Base-by-base conservation (phyloP, 2,888 invertebrate genomes). In the Eupeodes luniger region DNA sequence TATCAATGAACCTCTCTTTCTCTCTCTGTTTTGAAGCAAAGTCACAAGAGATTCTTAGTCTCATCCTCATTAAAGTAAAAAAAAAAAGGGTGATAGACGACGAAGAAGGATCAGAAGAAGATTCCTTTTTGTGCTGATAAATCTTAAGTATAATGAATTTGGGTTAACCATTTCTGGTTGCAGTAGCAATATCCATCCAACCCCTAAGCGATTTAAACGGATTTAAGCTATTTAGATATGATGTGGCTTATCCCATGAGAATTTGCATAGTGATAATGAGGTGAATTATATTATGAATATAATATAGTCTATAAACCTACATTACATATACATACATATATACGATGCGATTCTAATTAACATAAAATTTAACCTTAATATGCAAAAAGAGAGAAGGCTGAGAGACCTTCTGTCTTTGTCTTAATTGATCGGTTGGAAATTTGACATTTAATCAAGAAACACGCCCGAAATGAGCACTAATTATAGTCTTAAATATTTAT, bases 71-170 rank as follows among this genome's bases (percentile, higher is more conserved):
- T 9, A 40, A 9, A 9, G 40, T 40, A 4, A 40, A 40, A 4
- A 40, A 40, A 10, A 40, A 67, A 55, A 40, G 67, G 53, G 14
- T 49, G 9, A 40, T 27, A 27, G 9, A 40, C 40, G 40, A 40
- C 40, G 40, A 40, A 40, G n/a, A 76, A 59, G 66, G 49, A 19
- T 27, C 57, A 5, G 40, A 40, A 40, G n/a, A 76, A 59, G 66
- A 57, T 40, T 27, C 57, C 27, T 34, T 44, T 40, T 67, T 51
- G 59, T 74, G 36, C 12, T 59, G 81, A 75, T 81, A 59, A 74
- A 72, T 74, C 79, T 74, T 59, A 61, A 75, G 67, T 61, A 75
- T 81, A 75, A 57, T 44, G 77, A 19, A 57, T 47, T 34, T 47
- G 66, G 44, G 47, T 44, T 40, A 74, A 69, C 61, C 59, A 61